Evolutionary conservation across 1,140 invertebrate species (phyloP).

Genomic region (Micrasema longulum): DNA sequence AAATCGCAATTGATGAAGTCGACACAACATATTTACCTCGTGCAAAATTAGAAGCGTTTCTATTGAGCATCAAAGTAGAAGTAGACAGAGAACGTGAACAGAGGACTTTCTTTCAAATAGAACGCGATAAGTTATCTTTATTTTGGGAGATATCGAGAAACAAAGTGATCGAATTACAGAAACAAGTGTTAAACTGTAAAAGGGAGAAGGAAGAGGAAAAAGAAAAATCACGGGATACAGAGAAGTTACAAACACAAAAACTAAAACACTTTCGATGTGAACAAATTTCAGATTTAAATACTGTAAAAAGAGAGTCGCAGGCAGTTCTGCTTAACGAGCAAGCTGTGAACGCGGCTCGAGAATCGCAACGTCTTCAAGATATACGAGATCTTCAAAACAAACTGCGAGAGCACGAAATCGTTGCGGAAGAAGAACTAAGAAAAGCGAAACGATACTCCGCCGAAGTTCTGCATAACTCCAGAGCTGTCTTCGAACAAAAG

Average conservation of each 20-base stretch:
- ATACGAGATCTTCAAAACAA: conserved; percentile 80
- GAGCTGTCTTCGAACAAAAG: conserved; percentile 80
- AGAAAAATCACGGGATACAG: conserved; percentile 60
- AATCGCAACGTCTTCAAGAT: conserved; percentile 82
- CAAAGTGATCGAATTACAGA: conserved; percentile 68
- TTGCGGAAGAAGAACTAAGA: conserved; percentile 39
- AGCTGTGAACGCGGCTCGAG: conserved; percentile 79
- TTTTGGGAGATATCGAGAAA: conserved; percentile 91
- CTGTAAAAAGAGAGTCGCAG: conserved; percentile 74
- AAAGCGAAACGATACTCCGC: conserved; percentile 2
- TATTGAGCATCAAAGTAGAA: conserved; percentile 88
- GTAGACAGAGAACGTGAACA: conserved; percentile 94
- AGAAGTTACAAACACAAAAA: conserved; percentile 40
- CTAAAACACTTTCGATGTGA: conserved; percentile 47
- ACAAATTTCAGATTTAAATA: conserved; percentile 56
- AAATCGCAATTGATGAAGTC: conserved; percentile 69
- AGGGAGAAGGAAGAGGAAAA: conserved; percentile 45
- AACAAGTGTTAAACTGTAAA: conserved; percentile 36
- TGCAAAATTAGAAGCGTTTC: conserved; percentile 91
- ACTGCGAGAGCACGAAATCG: conserved; percentile 78
- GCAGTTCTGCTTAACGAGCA: conserved; percentile 80
- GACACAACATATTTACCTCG: conserved; percentile 94
- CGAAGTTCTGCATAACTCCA: conserved; percentile 65
- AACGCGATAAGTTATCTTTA: conserved; percentile 91
- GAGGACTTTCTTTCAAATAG: conserved; percentile 93